Percentiles rank a stretch among this genome's conserved stretches.
These are phyloP conservation scores for Ichneumoninae sp. DNA, from an alignment of 2,888 invertebrate species.

Conservation along the genomic window DNA sequence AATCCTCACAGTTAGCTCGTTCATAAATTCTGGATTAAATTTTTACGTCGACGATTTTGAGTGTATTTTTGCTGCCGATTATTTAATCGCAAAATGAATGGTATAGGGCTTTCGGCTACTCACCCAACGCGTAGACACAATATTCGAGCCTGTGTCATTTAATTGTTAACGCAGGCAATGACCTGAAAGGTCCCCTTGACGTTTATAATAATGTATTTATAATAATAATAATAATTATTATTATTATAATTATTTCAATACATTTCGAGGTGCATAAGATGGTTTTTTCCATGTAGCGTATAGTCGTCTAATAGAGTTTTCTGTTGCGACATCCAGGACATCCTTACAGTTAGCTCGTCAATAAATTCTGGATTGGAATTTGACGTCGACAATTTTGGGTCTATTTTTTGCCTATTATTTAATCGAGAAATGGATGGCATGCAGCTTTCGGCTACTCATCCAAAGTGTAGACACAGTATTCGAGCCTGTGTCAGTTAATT, in stretches of 20 bases:
- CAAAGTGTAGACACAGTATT: constrained; percentile 5
- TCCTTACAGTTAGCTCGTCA: not conserved
- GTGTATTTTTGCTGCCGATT: constrained; percentile 22
- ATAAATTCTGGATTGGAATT: not conserved
- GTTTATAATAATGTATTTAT: not conserved
- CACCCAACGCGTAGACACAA: constrained; percentile 17
- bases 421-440: constrained; percentile 21
- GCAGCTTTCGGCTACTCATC: constrained; percentile 34
- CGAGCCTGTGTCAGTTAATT: constrained; percentile 57
- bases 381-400: not conserved
- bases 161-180: constrained; percentile 64
- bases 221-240: too few relatives aligned
- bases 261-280: too few relatives aligned
- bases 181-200: constrained; percentile 55
- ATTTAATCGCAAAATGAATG: constrained; percentile 33
- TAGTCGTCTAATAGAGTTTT: not conserved
- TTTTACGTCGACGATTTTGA: not conserved
- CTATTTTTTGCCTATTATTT: constrained; percentile 31
- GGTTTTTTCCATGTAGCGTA: not conserved
- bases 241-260: too few relatives aligned
- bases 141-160: constrained; percentile 47
- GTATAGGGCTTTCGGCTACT: constrained; percentile 22
- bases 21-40: not conserved
- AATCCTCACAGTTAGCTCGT: not conserved
- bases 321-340: not conserved